These are phyloP conservation scores for Cosmorhoe ocellata DNA, from an alignment of 2,888 invertebrate genomes.

Conservation along the genomic window DNA sequence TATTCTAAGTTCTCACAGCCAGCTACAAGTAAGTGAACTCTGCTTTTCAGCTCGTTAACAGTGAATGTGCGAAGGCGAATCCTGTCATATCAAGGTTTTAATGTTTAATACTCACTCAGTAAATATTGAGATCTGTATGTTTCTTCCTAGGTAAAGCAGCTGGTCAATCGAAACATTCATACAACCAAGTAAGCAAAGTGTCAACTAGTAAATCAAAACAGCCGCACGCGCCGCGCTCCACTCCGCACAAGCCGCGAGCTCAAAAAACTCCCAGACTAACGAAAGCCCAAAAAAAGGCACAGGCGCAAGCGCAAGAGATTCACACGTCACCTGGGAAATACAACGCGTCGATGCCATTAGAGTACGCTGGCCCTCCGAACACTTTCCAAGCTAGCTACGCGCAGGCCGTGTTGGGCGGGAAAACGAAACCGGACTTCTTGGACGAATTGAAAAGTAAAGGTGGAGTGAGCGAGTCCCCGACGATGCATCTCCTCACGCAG, in stretches of 20 bases:
- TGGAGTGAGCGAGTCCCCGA: slow-evolving; percentile 63
- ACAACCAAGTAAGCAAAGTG: slow-evolving; percentile 80
- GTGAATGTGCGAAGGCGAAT: too few relatives aligned
- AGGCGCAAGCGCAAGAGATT: slow-evolving; percentile 54
- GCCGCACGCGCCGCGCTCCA: slow-evolving; percentile 51
- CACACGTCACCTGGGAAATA: slow-evolving; percentile 58
- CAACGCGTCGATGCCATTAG: slow-evolving; percentile 55
- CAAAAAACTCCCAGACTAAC: slow-evolving; percentile 50
- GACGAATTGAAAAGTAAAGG: slow-evolving; percentile 64
- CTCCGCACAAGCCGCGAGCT: slow-evolving; percentile 57
- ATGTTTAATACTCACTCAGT: background rate
- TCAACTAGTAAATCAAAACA: slow-evolving; percentile 77
- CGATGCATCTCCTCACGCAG: slow-evolving; percentile 68
- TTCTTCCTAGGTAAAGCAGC: slow-evolving; percentile 68
- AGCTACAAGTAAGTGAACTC: slow-evolving; percentile 62
- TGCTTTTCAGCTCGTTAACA: too few relatives aligned
- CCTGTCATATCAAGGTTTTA: too few relatives aligned
- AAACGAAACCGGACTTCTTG: slow-evolving; percentile 62
- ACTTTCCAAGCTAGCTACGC: slow-evolving; percentile 77
- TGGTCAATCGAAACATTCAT: slow-evolving; percentile 77
- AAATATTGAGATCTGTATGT: slow-evolving; percentile 3
- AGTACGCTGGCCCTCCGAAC: slow-evolving; percentile 66
- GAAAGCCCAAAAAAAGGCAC: slow-evolving; percentile 60
- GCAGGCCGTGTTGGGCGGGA: slow-evolving; percentile 65
- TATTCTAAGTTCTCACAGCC: slow-evolving; percentile 78